Evolutionary conservation across 2,113 vertebrate genomes (phyloP).

Genomic region (Prinia subflava): DNA sequence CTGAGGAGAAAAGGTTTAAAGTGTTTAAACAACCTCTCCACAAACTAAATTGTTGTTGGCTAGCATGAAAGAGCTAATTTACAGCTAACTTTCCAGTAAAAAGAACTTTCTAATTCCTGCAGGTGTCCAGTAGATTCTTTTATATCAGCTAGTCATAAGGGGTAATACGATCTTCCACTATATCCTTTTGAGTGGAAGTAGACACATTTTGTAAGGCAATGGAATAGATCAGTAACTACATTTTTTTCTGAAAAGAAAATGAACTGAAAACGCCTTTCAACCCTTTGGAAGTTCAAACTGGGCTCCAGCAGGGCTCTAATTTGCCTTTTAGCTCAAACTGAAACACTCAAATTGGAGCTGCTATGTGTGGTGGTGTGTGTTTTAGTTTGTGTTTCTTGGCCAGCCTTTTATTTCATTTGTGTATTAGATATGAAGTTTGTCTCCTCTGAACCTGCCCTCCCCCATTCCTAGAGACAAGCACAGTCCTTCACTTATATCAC

Average conservation of each 20-base stretch:
- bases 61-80: not conserved
- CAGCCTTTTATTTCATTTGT: too few relatives aligned
- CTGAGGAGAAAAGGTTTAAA: not conserved
- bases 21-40: not conserved
- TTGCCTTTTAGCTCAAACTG: not conserved
- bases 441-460: too few relatives aligned
- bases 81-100: not conserved
- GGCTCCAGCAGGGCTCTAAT: constrained; percentile 1
- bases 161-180: not conserved
- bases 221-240: not conserved
- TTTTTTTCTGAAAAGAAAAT: not conserved
- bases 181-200: not conserved
- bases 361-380: too few relatives aligned
- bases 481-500: too few relatives aligned
- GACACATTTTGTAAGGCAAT: not conserved
- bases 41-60: not conserved
- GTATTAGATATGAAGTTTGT: too few relatives aligned
- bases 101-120: not conserved
- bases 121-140: not conserved
- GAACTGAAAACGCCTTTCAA: constrained; percentile 9
- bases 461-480: too few relatives aligned
- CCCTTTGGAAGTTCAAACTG: not conserved
- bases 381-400: too few relatives aligned
- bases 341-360: not conserved
- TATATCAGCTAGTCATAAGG: not conserved